Evolutionary conservation across 2,113 vertebrate species (phyloP).

Genomic region (Corydoras maculifer): DNA sequence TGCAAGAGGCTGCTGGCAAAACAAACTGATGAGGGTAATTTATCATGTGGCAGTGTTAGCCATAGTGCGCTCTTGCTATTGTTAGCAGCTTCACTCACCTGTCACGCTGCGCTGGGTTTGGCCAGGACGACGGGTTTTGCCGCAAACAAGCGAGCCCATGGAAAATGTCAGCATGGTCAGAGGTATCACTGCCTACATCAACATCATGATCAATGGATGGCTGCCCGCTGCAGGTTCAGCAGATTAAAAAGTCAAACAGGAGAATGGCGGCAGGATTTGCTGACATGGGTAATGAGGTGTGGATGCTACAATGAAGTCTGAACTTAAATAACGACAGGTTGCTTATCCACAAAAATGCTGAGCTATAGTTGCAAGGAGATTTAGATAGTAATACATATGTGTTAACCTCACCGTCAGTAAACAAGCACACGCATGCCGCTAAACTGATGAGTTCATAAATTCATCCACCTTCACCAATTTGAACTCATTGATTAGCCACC

Average conservation of each 20-base stretch:
- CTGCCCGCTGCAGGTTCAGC: constrained; percentile 18
- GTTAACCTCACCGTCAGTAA: no score
- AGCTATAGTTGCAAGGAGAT: neutral
- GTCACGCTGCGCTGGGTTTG: constrained; percentile 51
- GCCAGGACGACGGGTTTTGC: constrained; percentile 34
- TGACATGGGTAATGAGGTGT: constrained; percentile 30
- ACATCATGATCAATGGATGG: constrained; percentile 41
- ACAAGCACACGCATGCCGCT: no score
- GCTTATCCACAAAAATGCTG: neutral
- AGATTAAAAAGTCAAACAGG: constrained; percentile 35
- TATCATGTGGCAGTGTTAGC: constrained; percentile 58
- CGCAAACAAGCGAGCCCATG: constrained; percentile 28
- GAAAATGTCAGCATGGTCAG: constrained; percentile 39
- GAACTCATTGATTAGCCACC: no score
- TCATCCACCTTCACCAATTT: no score
- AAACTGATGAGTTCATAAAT: no score
- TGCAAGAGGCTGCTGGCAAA: constrained; percentile 62
- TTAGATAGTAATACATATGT: neutral
- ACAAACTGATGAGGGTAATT: constrained; percentile 74
- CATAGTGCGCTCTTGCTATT: constrained; percentile 50
- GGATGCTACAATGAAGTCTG: constrained; percentile 18
- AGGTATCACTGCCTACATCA: constrained; percentile 27
- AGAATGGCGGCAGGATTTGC: constrained; percentile 10
- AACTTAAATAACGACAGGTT: constrained; percentile 15
- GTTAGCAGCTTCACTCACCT: constrained; percentile 67